phyloP scores from a whole-genome alignment of 1,140 invertebrate species.

The Stegodyphus dumicola region DNA sequence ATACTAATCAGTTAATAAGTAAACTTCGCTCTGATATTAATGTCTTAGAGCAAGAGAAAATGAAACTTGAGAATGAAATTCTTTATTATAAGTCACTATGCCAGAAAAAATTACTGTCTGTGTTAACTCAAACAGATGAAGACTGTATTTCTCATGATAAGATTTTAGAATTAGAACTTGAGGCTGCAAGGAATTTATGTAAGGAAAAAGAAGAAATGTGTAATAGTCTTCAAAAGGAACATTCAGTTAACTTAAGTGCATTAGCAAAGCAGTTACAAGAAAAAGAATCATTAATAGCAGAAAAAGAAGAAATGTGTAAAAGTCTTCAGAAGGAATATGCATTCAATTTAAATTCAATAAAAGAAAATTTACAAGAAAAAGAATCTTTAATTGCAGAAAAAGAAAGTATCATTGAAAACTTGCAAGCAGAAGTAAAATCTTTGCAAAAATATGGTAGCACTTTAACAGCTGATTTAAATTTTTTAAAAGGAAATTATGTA shows the following conservation, averaged over 20 bases:
- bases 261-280: conserved; percentile 4
- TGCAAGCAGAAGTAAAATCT: too few species aligned
- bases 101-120: not conserved
- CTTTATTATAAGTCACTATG: not conserved
- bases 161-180: conserved; percentile 21
- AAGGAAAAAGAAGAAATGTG: conserved; percentile 5
- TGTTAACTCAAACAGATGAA: conserved; percentile 13
- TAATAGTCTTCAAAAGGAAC: not conserved
- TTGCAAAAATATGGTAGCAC: not conserved
- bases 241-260: conserved; percentile 2
- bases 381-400: not conserved
- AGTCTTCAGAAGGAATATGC: too few species aligned
- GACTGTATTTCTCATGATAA: conserved; percentile 9
- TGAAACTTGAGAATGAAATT: not conserved
- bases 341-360: too few species aligned
- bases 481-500: not conserved
- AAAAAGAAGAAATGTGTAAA: conserved; percentile 12
- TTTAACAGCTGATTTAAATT: not conserved
- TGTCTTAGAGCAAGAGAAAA: conserved; percentile 14
- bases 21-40: not conserved
- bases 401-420: not conserved
- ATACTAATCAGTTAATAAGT: not conserved
- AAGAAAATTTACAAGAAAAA: too few species aligned
- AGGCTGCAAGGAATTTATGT: not conserved
- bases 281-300: not conserved